Conservation (phyloP, 30 jellyfish, hydroid and myxozoan species). For the Aurelia aurita complex sp. Pacific region DNA sequence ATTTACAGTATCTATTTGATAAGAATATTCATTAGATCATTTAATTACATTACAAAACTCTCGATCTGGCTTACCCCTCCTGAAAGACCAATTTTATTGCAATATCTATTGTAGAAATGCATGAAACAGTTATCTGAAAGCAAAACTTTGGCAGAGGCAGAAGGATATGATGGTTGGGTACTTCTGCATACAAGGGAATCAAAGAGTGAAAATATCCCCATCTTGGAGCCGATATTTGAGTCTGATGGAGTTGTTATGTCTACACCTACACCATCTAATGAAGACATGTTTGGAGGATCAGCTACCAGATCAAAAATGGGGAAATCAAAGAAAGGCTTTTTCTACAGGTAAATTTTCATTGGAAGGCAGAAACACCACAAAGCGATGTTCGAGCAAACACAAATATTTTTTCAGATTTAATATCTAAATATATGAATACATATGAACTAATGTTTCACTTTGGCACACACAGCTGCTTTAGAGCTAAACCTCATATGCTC, state of each 20-base stretch:
- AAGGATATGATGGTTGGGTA: constrained; percentile 59
- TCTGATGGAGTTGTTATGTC: constrained; percentile 27
- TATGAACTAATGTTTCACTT: too few species aligned
- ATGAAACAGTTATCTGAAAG: constrained; percentile 44
- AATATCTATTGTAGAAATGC: constrained; percentile 33
- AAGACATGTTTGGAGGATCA: constrained; percentile 77
- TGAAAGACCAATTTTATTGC: neutral
- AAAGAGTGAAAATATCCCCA: constrained; percentile 29
- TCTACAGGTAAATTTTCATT: constrained; percentile 39
- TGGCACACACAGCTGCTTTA: too few species aligned
- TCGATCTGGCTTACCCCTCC: too few species aligned
- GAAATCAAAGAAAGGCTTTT: constrained; percentile 45
- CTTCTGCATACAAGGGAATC: constrained; percentile 40
- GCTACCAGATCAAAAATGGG: constrained; percentile 50
- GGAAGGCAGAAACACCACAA: too few species aligned
- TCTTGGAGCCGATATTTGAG: constrained; percentile 57
- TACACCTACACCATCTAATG: constrained; percentile 64
- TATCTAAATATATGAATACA: too few species aligned
- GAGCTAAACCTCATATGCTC: too few species aligned
- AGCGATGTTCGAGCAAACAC: too few species aligned
- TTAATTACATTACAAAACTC: too few species aligned
- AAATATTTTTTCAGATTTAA: too few species aligned
- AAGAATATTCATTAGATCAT: too few species aligned
- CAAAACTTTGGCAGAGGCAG: constrained; percentile 31
- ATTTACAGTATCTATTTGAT: too few species aligned